Evolutionary conservation across 2,888 invertebrate genomes (phyloP).

Genomic region (Pseudococcus viburni): DNA sequence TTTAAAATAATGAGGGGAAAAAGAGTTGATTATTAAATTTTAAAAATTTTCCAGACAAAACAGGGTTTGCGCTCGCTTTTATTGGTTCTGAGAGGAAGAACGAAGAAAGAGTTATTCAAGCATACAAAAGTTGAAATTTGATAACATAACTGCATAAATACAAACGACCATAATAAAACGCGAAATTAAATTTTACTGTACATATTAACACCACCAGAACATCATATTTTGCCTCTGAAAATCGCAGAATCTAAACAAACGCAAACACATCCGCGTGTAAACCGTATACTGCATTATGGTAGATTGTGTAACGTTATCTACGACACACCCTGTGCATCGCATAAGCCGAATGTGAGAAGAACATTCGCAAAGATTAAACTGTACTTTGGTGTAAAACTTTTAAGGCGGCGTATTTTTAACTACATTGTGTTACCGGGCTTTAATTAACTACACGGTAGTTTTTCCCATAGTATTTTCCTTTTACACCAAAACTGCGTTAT

Average conservation of each 20-base stretch:
- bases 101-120: background rate
- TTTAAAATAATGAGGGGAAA: no score
- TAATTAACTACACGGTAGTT: slow-evolving; percentile 15
- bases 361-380: slow-evolving; percentile 23
- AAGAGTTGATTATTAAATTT: no score
- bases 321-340: background rate
- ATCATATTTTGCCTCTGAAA: background rate
- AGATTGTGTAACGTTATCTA: background rate
- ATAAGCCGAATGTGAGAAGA: background rate
- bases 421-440: background rate
- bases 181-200: background rate
- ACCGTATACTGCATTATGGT: background rate
- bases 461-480: background rate
- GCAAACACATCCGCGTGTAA: background rate
- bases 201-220: background rate
- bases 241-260: background rate
- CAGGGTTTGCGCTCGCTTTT: no score
- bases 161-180: background rate
- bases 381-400: slow-evolving; percentile 20
- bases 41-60: background rate
- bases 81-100: no score
- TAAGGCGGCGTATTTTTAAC: slow-evolving; percentile 28
- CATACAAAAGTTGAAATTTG: no score
- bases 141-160: background rate
- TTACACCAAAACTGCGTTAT: background rate